Percentiles rank a stretch among this genome's conserved stretches.
Conservation (phyloP, 2,888 invertebrate genomes). For the Empis stercorea region DNA sequence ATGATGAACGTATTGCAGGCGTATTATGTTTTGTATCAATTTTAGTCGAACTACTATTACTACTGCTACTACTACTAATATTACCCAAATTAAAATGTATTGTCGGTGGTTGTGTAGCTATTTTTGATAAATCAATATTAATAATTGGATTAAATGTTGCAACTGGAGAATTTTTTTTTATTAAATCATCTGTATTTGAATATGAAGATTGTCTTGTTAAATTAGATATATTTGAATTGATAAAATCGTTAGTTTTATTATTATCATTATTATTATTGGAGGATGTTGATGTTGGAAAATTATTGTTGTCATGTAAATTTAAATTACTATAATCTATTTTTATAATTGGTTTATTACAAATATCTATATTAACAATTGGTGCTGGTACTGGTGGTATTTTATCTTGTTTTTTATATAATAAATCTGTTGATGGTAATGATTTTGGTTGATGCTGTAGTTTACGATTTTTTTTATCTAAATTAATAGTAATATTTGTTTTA, state of each 20-base stretch:
- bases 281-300: conserved; percentile 11
- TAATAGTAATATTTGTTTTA: conserved; percentile 1
- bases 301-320: conserved; percentile 16
- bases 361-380: conserved; percentile 30
- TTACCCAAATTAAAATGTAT: conserved; percentile 10
- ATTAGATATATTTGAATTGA: conserved; percentile 3
- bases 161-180: conserved; percentile 16
- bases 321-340: conserved; percentile 37
- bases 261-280: conserved; percentile 1
- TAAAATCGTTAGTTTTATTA: background rate
- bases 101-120: conserved; percentile 11
- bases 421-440: conserved; percentile 15
- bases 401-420: conserved; percentile 1
- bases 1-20: conserved; percentile 14
- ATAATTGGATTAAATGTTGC: conserved; percentile 28
- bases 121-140: conserved; percentile 33
- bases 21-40: conserved; percentile 1
- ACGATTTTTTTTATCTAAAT: conserved; percentile 3
- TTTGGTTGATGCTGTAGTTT: conserved; percentile 21
- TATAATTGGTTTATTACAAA: conserved; percentile 31
- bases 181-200: background rate
- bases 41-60: conserved; percentile 19
- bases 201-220: background rate
- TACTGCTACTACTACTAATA: conserved; percentile 14
- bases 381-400: conserved; percentile 21